Percentiles rank a stretch among this genome's conserved stretches.
Evolutionary conservation across 1,140 invertebrate genomes (phyloP).

Genomic region (Drosophila miranda): DNA sequence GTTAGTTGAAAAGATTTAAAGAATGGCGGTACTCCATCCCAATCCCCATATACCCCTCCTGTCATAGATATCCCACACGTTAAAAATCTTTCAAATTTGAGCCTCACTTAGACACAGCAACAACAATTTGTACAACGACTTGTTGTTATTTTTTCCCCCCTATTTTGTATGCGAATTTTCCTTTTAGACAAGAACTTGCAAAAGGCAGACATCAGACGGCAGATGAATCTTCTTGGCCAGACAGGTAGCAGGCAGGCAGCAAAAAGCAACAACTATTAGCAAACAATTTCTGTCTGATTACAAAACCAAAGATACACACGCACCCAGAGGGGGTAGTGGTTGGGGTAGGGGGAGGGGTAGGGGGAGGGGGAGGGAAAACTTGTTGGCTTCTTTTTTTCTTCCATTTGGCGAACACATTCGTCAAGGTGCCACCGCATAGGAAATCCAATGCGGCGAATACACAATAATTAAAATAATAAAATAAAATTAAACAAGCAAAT

Average conservation of each 20-base stretch:
- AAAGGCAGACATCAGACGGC: conserved; percentile 6
- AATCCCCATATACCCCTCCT: background rate
- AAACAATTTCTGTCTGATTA: conserved; percentile 67
- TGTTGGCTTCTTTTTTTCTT: conserved; percentile 60
- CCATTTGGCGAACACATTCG: conserved; percentile 38
- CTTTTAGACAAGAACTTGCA: conserved; percentile 52
- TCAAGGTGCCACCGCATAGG: conserved; percentile 45
- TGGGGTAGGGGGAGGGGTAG: background rate
- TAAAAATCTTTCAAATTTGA: conserved; percentile 31
- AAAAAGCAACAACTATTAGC: conserved; percentile 52
- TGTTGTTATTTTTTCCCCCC: conserved; percentile 26
- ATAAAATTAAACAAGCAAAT: conserved; percentile 61
- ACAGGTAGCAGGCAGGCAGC: conserved; percentile 18
- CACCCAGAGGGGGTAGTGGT: conserved; percentile 1
- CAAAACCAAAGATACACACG: conserved; percentile 48
- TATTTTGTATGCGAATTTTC: conserved; percentile 39
- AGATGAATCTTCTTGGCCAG: conserved; percentile 41
- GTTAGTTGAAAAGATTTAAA: too few relatives aligned
- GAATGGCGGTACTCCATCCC: too few relatives aligned
- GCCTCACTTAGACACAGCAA: conserved; percentile 34
- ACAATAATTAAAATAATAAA: conserved; percentile 66
- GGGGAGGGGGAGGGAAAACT: conserved; percentile 32
- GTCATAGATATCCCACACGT: conserved; percentile 13
- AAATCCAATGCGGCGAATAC: conserved; percentile 27
- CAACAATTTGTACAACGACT: conserved; percentile 48